Evolutionary conservation across 2,113 vertebrate genomes (phyloP), one percentile per base, ranked within the genome.

Genomic region (Phylloscopus trochilus): DNA sequence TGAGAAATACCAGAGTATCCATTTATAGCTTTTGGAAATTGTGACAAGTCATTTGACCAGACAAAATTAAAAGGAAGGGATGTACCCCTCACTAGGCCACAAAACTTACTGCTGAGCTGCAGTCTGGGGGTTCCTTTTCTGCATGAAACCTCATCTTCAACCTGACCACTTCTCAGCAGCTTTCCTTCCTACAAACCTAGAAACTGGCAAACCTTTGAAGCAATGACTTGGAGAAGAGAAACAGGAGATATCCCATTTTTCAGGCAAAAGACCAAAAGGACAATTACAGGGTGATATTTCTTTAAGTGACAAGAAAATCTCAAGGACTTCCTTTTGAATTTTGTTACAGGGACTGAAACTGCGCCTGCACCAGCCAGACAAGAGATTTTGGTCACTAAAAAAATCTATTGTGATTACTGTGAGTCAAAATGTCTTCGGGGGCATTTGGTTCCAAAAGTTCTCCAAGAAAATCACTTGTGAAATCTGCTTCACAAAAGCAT

Each of bases 51-150:
- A 66, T 44, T 56, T 2, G 4, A 44, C 21, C 43, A 15, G 28
- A 79, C 26, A 52, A 83, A 77, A 77, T 51, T 30, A n/a, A 49
- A 76, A 92, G 26, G 7, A 59, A 11, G 7, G 51, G 22, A 62
- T 75, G 53, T 46, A 33, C 9, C 24, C 17, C 27, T 74, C 5
- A 2, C 13, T 66, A 0, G 0, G 28, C 13, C 20, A 28, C 10
- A 44, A 0, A 2, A 15, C 9, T 69, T 31, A 15, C 8, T 53
- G 12, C 19, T 66, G 21, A 2, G 0, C 3, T 84, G 15, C 9
- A 19, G 9, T 35, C 22, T 69, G 22, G 17, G 0, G 0, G 1
- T 6, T 88, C 13, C 13, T 70, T 66, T 88, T 63, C 59, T 91
- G 22, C 6, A 21, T 20, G 19, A 86, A 87, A 46, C 18, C 20